Conservation (phyloP, 2,797 vertebrate species). For the Sebastes diaconus region DNA sequence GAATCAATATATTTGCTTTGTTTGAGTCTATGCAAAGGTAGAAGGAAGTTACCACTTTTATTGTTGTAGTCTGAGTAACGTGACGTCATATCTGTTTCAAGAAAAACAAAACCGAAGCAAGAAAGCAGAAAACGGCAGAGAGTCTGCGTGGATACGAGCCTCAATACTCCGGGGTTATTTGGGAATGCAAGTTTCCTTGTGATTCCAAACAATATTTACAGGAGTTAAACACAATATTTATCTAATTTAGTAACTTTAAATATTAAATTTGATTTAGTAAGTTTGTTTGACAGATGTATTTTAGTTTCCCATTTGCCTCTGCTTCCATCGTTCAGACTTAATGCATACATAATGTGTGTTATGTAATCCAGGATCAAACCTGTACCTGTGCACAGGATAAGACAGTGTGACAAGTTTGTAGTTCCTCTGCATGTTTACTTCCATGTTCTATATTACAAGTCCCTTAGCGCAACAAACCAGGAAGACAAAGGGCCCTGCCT, state of each 20-base stretch:
- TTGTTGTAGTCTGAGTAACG: too few relatives aligned
- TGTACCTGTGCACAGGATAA: constrained; percentile 20
- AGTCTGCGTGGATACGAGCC: background rate
- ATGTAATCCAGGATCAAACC: background rate
- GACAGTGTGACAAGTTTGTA: background rate
- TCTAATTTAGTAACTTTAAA: background rate
- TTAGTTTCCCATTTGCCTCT: background rate
- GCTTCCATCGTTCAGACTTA: background rate
- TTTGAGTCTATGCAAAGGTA: too few relatives aligned
- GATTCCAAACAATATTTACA: background rate
- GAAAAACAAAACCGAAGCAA: too few relatives aligned
- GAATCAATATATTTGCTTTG: too few relatives aligned
- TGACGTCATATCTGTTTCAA: too few relatives aligned
- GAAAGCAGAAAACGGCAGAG: too few relatives aligned
- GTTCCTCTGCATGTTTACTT: constrained; percentile 43
- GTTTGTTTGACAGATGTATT: background rate
- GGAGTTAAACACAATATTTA: background rate
- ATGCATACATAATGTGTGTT: background rate
- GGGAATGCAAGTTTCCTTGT: too few relatives aligned
- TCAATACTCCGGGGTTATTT: background rate
- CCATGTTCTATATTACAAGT: constrained; percentile 41
- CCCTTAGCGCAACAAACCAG: constrained; percentile 58
- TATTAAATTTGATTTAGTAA: too few relatives aligned
- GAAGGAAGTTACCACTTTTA: too few relatives aligned
- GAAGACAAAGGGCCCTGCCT: constrained; percentile 65